These are phyloP conservation scores for Macropus fuliginosus DNA, from an alignment of 2,797 vertebrate species.

Conservation along the genomic window DNA sequence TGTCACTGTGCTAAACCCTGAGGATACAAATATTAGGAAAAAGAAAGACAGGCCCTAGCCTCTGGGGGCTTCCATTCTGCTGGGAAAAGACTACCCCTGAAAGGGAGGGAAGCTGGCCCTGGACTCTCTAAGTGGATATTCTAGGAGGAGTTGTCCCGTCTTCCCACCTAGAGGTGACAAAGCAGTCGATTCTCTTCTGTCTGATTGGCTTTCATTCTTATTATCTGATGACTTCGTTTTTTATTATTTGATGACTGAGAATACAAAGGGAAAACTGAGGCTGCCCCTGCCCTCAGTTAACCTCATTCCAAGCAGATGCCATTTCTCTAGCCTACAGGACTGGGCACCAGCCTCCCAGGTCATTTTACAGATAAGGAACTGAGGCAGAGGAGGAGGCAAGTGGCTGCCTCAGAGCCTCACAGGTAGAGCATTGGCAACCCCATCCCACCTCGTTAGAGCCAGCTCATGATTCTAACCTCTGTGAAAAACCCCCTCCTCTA, in stretches of 20 bases:
- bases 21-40: not conserved
- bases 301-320: not conserved
- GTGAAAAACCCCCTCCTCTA: not conserved
- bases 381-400: not conserved
- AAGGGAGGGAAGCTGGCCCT: not conserved
- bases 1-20: not conserved
- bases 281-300: not conserved
- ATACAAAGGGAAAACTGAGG: no score
- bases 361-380: not conserved
- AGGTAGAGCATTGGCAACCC: not conserved
- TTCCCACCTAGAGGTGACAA: not conserved
- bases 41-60: not conserved
- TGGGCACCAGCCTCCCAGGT: not conserved
- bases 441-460: not conserved
- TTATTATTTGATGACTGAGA: rapidly evolving
- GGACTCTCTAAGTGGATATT: not conserved
- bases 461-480: not conserved
- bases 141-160: no score
- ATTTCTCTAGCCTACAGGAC: no score
- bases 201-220: not conserved
- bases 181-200: not conserved
- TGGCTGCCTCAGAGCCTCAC: no score
- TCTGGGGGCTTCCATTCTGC: not conserved
- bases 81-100: not conserved
- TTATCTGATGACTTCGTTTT: rapidly evolving